Conservation (phyloP, 2,113 vertebrate species). For the Peromyscus californicus region DNA sequence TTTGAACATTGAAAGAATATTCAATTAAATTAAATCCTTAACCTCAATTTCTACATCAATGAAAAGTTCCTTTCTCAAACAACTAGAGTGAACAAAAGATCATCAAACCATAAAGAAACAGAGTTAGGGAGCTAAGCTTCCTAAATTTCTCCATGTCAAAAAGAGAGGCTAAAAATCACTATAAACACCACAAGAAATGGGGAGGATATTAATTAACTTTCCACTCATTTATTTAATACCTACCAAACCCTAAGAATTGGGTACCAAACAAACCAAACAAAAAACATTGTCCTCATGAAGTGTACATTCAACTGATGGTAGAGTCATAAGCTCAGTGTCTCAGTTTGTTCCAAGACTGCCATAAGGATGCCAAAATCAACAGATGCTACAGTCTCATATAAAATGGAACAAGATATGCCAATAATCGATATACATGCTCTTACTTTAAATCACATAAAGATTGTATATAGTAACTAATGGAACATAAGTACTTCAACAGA, state of each 20-base stretch:
- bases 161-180: constrained; percentile 44
- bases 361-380: not conserved
- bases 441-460: not conserved
- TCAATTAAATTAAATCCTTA: constrained; percentile 61
- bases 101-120: constrained; percentile 51
- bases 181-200: constrained; percentile 30
- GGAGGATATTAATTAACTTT: constrained; percentile 17
- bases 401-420: not conserved
- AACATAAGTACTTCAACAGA: not conserved
- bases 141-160: constrained; percentile 33
- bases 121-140: constrained; percentile 15
- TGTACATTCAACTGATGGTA: not conserved
- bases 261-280: constrained; percentile 40
- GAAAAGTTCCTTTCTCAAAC: constrained; percentile 53
- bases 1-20: constrained; percentile 34
- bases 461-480: not conserved
- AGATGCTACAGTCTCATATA: not conserved
- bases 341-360: not conserved
- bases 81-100: not conserved
- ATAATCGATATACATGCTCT: not conserved
- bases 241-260: constrained; percentile 27
- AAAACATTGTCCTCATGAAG: not conserved
- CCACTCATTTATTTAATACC: constrained; percentile 36
- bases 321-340: not conserved
- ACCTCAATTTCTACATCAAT: constrained; percentile 54